phyloP scores from a whole-genome alignment of 2,888 invertebrate species.

The Sminthurides aquaticus region DNA sequence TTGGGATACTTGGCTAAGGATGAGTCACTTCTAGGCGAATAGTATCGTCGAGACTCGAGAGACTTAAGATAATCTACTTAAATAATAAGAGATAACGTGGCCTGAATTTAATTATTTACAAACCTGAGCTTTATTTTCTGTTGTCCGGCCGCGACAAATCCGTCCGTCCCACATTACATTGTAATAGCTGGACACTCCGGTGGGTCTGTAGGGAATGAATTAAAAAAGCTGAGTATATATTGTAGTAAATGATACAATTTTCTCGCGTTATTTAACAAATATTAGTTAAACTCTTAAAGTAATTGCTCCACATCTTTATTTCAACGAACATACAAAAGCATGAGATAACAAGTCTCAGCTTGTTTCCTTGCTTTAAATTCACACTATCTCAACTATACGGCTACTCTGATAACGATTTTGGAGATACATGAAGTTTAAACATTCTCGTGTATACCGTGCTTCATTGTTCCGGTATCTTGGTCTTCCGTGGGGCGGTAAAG shows the following conservation, averaged over 20 bases:
- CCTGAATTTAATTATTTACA: too few species aligned
- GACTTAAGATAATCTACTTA: too few species aligned
- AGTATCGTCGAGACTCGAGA: too few species aligned
- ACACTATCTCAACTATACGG: too few species aligned
- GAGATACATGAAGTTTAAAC: neutral
- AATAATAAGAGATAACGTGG: too few species aligned
- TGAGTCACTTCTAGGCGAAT: too few species aligned
- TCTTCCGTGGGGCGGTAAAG: constrained; percentile 13
- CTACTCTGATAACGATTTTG: constrained; percentile 2
- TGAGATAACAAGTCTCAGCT: too few species aligned
- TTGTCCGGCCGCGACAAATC: constrained; percentile 16
- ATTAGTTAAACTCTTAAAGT: too few species aligned
- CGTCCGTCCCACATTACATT: constrained; percentile 30
- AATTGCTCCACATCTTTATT: too few species aligned
- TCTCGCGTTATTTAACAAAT: neutral
- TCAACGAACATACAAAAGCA: too few species aligned
- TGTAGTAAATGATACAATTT: neutral
- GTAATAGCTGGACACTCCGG: constrained; percentile 13
- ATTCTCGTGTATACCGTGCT: constrained; percentile 12
- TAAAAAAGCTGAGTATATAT: neutral
- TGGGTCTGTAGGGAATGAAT: neutral
- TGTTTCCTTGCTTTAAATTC: too few species aligned
- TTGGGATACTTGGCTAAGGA: too few species aligned
- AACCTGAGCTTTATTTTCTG: neutral
- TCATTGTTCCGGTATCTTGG: constrained; percentile 25